Conservation (phyloP, 2,113 vertebrate species). For the Myotis brandtii region DNA sequence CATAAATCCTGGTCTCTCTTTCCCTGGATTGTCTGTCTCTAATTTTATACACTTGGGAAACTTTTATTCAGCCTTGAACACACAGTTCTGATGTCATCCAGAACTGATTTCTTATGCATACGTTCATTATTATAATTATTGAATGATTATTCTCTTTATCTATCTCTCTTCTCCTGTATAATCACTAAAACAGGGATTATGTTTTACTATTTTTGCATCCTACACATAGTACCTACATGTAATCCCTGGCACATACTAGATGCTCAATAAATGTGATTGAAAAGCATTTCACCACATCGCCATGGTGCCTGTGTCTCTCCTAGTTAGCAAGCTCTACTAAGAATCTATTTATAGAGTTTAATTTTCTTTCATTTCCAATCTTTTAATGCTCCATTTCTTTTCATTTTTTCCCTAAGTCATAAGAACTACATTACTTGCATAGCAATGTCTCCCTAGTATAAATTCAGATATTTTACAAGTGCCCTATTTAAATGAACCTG, state of each 20-base stretch:
- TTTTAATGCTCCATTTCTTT: background rate
- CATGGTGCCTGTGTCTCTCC: background rate
- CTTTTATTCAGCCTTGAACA: background rate
- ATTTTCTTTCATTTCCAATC: conserved; percentile 28
- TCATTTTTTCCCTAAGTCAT: conserved; percentile 11
- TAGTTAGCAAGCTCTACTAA: background rate
- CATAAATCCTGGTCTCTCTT: background rate
- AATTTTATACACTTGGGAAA: background rate
- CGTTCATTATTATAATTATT: background rate
- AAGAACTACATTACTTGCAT: background rate
- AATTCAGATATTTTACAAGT: conserved; percentile 3
- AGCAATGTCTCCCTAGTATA: background rate
- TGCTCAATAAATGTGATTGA: background rate
- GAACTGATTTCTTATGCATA: background rate
- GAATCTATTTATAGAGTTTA: background rate
- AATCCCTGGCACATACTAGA: background rate
- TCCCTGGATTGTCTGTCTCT: background rate
- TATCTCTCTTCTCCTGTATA: background rate
- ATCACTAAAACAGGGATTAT: background rate
- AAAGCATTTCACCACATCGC: background rate
- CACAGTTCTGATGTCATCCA: background rate
- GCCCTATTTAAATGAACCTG: background rate
- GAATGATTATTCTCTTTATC: background rate
- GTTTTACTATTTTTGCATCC: background rate
- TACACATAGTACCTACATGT: background rate